phyloP scores from a whole-genome alignment of 2,113 vertebrate species.

The Notechis scutatus region DNA sequence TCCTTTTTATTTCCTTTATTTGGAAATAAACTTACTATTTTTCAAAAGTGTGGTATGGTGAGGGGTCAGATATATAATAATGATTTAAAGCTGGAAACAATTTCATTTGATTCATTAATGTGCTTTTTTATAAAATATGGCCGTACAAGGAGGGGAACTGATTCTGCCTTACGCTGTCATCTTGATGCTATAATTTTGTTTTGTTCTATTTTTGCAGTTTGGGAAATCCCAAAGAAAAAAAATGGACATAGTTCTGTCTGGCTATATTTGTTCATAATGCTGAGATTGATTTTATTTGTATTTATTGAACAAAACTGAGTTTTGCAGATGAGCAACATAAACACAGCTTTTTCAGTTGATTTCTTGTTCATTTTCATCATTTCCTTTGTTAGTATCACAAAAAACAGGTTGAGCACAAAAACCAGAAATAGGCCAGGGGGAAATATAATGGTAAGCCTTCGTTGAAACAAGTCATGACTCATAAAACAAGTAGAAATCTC shows the following conservation, averaged over 20 bases:
- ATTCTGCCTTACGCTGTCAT: accelerated
- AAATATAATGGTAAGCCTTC: not conserved
- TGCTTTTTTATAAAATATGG: not conserved
- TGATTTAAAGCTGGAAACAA: not conserved
- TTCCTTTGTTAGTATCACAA: not conserved
- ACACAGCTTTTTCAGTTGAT: not conserved
- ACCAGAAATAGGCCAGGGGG: not conserved
- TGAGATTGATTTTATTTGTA: not conserved
- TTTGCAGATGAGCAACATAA: not conserved
- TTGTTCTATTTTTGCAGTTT: not conserved
- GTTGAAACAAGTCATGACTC: not conserved
- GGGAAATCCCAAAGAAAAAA: not conserved
- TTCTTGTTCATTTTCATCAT: not conserved
- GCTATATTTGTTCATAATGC: not conserved
- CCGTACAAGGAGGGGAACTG: not conserved
- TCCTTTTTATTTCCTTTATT: not conserved
- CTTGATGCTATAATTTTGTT: not conserved
- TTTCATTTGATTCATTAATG: not conserved
- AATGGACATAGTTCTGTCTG: not conserved
- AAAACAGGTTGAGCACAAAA: not conserved
- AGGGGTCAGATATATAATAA: not conserved
- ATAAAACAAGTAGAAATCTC: not conserved
- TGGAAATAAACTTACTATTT: not conserved
- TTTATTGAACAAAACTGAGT: not conserved
- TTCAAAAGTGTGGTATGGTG: too few relatives aligned